These are phyloP conservation scores for Aleadryas rufinucha DNA, from an alignment of 2,113 vertebrate species.

Conservation along the genomic window DNA sequence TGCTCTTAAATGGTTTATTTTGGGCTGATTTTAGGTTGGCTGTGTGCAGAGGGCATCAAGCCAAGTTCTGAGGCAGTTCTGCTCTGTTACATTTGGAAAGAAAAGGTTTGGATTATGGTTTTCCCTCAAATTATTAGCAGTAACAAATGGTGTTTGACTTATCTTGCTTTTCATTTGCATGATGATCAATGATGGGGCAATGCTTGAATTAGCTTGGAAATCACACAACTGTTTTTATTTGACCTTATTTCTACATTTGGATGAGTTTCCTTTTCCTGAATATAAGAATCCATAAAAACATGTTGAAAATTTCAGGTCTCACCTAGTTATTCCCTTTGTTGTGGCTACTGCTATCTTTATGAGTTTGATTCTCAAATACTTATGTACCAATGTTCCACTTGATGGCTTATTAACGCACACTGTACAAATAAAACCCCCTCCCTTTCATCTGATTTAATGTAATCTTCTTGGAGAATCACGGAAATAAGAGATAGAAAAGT, in stretches of 20 bases:
- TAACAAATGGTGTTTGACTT: conserved; percentile 3
- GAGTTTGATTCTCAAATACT: not conserved
- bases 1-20: not conserved
- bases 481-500: not conserved
- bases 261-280: not conserved
- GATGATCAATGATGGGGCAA: not conserved
- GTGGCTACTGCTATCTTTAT: conserved; percentile 32
- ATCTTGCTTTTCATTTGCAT: not conserved
- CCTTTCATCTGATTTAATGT: not conserved
- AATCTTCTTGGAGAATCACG: not conserved
- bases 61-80: conserved; percentile 8
- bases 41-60: not conserved
- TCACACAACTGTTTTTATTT: not conserved
- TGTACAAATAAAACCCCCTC: not conserved
- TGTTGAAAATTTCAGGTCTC: conserved; percentile 17
- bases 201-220: not conserved
- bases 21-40: not conserved
- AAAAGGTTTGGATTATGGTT: not conserved
- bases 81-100: not conserved
- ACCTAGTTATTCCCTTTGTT: conserved; percentile 11
- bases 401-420: not conserved
- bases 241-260: not conserved
- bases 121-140: conserved; percentile 11
- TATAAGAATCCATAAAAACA: conserved; percentile 23
- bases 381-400: not conserved